A percentile compares a stretch with the other conserved stretches of the same genome.
Conservation (phyloP, 2,888 invertebrate genomes). For the Neelides folsomi region DNA sequence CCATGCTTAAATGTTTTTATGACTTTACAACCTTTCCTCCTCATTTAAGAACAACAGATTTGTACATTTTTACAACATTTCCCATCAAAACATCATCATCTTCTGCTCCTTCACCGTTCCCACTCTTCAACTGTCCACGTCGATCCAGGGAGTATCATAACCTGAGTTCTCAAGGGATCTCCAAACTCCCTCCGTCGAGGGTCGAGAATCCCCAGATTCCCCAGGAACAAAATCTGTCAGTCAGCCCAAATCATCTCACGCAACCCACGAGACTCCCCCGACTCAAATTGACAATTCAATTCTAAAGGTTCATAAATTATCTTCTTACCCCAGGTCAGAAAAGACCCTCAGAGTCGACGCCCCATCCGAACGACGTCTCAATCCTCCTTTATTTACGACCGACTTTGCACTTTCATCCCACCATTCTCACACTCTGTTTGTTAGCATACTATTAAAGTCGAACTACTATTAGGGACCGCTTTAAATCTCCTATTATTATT, state of each 20-base stretch:
- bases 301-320: constrained; percentile 10
- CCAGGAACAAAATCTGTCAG: not conserved
- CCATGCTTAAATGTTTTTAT: constrained; percentile 31
- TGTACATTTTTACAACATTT: constrained; percentile 33
- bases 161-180: not conserved
- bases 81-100: constrained; percentile 33
- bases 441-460: too few relatives aligned
- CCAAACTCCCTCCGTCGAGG: not conserved
- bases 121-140: not conserved
- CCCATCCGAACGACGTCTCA: too few relatives aligned
- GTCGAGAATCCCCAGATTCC: constrained; percentile 1
- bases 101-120: constrained; percentile 6
- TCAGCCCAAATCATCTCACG: not conserved
- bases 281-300: not conserved
- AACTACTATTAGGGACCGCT: too few relatives aligned
- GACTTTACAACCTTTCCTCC: constrained; percentile 30
- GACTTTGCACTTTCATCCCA: too few relatives aligned
- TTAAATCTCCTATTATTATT: too few relatives aligned
- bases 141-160: not conserved
- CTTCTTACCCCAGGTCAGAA: not conserved
- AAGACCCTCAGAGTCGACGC: too few relatives aligned
- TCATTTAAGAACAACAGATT: constrained; percentile 30
- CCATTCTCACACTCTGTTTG: too few relatives aligned
- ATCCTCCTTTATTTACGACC: too few relatives aligned
- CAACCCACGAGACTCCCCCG: not conserved